Evolutionary conservation across 2,113 vertebrate species (phyloP).

Genomic region (Pleuronectes platessa): DNA sequence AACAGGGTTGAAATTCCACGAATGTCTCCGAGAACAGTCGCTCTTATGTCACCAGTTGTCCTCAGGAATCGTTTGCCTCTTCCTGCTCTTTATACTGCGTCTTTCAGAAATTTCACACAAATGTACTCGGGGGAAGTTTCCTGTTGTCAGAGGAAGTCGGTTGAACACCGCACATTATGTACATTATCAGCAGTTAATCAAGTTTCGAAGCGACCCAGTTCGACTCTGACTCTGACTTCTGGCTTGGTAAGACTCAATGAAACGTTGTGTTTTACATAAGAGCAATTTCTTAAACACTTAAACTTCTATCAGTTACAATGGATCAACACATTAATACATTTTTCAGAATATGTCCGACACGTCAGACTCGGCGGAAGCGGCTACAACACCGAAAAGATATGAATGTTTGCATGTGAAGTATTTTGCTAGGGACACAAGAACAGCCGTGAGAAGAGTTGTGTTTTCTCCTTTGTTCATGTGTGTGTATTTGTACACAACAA

Average conservation of each 20-base stretch:
- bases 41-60: slow-evolving; percentile 24
- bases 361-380: neutral
- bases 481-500: too few relatives aligned
- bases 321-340: neutral
- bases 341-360: neutral
- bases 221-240: neutral
- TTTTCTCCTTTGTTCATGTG: too few relatives aligned
- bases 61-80: slow-evolving; percentile 34
- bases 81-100: slow-evolving; percentile 12
- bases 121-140: slow-evolving; percentile 13
- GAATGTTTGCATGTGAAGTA: too few relatives aligned
- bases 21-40: slow-evolving; percentile 49
- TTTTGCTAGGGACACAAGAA: neutral
- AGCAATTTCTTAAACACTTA: neutral
- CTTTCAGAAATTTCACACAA: slow-evolving; percentile 31
- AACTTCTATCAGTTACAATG: neutral
- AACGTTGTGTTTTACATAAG: neutral
- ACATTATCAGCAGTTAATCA: slow-evolving; percentile 4
- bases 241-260: neutral
- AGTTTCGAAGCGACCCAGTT: slow-evolving; percentile 1
- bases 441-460: too few relatives aligned
- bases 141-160: slow-evolving; percentile 36
- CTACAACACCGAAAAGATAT: too few relatives aligned
- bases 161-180: neutral
- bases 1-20: slow-evolving; percentile 53